Evolutionary conservation across 2,888 invertebrate species (phyloP).

Genomic region (Diaphora mendica): DNA sequence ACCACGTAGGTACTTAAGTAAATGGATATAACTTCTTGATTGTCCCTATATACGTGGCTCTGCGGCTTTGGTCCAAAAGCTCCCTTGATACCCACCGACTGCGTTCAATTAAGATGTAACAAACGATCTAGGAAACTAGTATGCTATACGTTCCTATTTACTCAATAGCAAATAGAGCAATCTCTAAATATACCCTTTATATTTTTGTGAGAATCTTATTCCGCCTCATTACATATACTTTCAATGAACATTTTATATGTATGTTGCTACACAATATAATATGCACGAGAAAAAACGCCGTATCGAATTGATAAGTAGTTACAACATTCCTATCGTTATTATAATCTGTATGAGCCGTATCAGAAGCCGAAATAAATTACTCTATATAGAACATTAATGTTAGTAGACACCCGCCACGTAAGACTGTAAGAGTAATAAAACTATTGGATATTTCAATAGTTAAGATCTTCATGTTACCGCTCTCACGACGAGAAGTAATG

Average conservation of each 20-base stretch:
- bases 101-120: constrained; percentile 59
- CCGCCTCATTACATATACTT: constrained; percentile 33
- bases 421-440: constrained; percentile 50
- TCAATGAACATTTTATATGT: constrained; percentile 23
- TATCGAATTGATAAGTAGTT: constrained; percentile 74
- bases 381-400: constrained; percentile 58
- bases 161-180: background rate
- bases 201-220: constrained; percentile 43
- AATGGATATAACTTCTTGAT: constrained; percentile 55
- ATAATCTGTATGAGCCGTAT: constrained; percentile 64
- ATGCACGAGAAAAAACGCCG: constrained; percentile 55
- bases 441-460: constrained; percentile 60
- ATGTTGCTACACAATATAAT: constrained; percentile 32
- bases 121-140: constrained; percentile 54
- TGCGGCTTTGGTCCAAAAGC: constrained; percentile 50
- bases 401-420: constrained; percentile 50
- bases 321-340: constrained; percentile 71
- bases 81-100: constrained; percentile 54
- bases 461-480: constrained; percentile 42
- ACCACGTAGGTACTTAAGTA: background rate
- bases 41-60: constrained; percentile 44
- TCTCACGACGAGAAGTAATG: constrained; percentile 29
- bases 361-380: constrained; percentile 76
- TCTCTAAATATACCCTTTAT: constrained; percentile 35
- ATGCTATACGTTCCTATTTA: constrained; percentile 41